phyloP scores from a whole-genome alignment of 92 coral and sea anemone species.

The Plumapathes pennacea region DNA sequence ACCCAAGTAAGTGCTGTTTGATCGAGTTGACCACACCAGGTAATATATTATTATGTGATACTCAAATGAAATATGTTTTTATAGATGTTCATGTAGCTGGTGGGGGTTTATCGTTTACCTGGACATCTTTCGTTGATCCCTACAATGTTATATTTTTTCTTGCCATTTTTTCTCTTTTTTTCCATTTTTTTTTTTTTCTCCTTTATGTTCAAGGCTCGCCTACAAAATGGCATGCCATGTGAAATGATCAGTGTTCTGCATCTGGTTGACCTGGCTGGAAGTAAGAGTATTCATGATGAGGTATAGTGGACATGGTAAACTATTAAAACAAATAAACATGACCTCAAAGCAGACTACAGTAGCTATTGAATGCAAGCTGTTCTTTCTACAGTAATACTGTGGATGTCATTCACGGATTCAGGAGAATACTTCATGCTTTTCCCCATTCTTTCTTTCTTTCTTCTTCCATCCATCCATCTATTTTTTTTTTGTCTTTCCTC shows the following conservation, averaged over 20 bases:
- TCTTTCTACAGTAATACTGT: no score
- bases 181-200: background rate
- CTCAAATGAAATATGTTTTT: no score
- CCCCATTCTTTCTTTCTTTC: background rate
- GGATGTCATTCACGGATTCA: background rate
- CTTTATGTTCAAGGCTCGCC: conserved; percentile 62
- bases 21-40: no score
- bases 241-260: conserved; percentile 83
- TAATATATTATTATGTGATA: no score
- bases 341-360: no score
- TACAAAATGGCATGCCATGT: conserved; percentile 82
- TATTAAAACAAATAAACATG: no score
- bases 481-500: background rate
- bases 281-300: conserved; percentile 84
- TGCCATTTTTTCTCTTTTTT: background rate
- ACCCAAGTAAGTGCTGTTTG: conserved; percentile 67
- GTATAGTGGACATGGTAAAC: conserved; percentile 12
- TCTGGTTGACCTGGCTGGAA: conserved; percentile 93
- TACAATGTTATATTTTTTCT: background rate
- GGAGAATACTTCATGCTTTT: background rate
- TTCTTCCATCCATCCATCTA: background rate
- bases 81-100: no score
- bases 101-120: no score
- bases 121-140: background rate
- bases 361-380: no score